Evolutionary conservation across 2,888 invertebrate genomes (phyloP), one percentile per base, ranked within the genome.

Genomic region (Lycophotia porphyrea): DNA sequence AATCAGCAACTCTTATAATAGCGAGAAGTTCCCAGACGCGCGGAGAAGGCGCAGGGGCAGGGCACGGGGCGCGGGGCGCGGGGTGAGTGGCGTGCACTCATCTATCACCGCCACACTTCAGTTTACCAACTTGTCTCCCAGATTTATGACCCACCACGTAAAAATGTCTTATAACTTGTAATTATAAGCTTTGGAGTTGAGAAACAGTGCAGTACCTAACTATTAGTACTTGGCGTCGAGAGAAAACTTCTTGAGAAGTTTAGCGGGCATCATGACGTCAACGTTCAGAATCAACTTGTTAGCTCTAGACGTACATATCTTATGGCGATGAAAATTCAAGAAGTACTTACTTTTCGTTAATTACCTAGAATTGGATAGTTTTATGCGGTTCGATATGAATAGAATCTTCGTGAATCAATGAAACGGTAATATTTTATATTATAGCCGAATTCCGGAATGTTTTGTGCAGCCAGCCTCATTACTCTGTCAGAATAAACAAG

Each of bases 101-200:
- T 92, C 90, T 89, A 90, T 92, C 91, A 90, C 87, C 85, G 80
- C 81, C 78, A 76, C 69, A 78, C 74, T 86, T 87, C 88, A 86
- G 88, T 90, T 88, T 90, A 87, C 90, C 88, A 91, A 91, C 90
- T 92, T 91, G 90, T 90, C 92, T 85, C 87, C 65, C 75, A 90
- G 90, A 92, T 93, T 92, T 91, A 92, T 89, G 85, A 74, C 78
- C 76, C 76, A 74, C 69, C 87, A 86, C 85, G 82, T 84, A 82
- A 82, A 87, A 78, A 86, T 88, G 77, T 80, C 84, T 76, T 79
- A 81, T 67, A 75, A 84, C 65, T 84, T 86, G 83, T 89, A 89
- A 89, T 88, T 90, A 88, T 85, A 84, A 80, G 66, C 52, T 68
- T 76, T 36, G 34, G 21, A 70, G 63, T 52, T 27, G 15, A 55